Base-by-base conservation (phyloP, 1,140 invertebrate genomes). In the Chymomyza costata region DNA sequence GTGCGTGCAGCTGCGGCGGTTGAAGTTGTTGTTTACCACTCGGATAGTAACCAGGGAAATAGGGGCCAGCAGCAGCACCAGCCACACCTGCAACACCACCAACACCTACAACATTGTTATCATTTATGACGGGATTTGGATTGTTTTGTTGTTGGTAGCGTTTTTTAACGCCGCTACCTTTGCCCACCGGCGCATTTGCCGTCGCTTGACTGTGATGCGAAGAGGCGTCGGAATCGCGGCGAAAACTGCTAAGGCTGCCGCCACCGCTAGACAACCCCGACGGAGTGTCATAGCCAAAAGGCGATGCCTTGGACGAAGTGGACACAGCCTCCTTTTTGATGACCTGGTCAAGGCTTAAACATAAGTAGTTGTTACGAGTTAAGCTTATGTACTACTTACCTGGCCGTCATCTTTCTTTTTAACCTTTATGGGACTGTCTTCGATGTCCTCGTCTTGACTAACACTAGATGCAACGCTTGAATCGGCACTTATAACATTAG, bases 381-480 rank as follows among this genome's bases (percentile, higher is more conserved):
- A n/a, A n/a, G n/a, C n/a, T n/a, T n/a, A n/a, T n/a, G 0, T n/a
- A 0, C 5, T 25, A 40, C 52, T 64, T 21, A 85, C 82, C 52
- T 85, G 82, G 13, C 39, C 57, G 0, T 85, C 81, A 17, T 86
- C 84, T 68, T 85, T 85, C 62, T 86, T 85, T 59, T 85, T 85
- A 0, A 80, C 78, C 28, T 85, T 86, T 10, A 80, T 76, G 30
- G 84, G 83, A 48, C 69, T 52, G 11, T 86, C 84, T 31, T 86
- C 84, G 1, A 78, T 34, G 18, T 86, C 84, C 47, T 86, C 84
- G 41, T 86, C 84, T 18, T 85, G 51, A 32, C 84, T 86, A 6
- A 83, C 78, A 54, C 84, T 86, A 18, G 84, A 86, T 38, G 84
- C 84, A 13, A 86, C 84, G 34, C 84, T 85, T 16, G 84, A 86